These are phyloP conservation scores for Notothenia rossii DNA, from an alignment of 2,113 vertebrate species.

Conservation along the genomic window DNA sequence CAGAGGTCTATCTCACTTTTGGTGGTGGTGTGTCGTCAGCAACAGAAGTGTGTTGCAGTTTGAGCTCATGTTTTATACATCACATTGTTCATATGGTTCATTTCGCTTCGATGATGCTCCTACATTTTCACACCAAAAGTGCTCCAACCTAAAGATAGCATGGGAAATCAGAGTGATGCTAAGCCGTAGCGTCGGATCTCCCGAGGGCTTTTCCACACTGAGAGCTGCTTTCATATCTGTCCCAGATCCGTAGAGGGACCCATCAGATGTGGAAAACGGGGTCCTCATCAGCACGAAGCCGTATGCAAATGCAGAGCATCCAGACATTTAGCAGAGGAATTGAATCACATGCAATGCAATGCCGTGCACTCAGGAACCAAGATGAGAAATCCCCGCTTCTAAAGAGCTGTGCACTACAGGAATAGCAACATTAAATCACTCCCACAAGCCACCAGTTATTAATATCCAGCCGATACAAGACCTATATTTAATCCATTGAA, in stretches of 20 bases:
- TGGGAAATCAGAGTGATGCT: conserved; percentile 46
- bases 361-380: conserved; percentile 19
- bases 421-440: conserved; percentile 24
- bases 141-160: conserved; percentile 44
- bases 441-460: conserved; percentile 26
- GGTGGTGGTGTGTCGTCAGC: conserved; percentile 18
- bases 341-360: conserved; percentile 33
- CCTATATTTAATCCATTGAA: conserved; percentile 22
- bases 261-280: conserved; percentile 27
- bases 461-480: conserved; percentile 22
- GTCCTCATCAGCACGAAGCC: conserved; percentile 42
- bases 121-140: conserved; percentile 19
- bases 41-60: conserved; percentile 49
- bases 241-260: conserved; percentile 57
- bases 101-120: conserved; percentile 33
- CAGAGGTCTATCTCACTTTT: conserved; percentile 20
- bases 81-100: conserved; percentile 35
- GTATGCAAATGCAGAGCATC: conserved; percentile 54
- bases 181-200: conserved; percentile 35
- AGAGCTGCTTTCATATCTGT: conserved; percentile 59
- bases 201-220: conserved; percentile 42
- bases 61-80: conserved; percentile 48
- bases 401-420: not conserved
- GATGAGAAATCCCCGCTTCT: conserved; percentile 31
- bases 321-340: conserved; percentile 38